Evolutionary conservation across 2,113 vertebrate species (phyloP), one percentile per base, ranked within the genome.

Genomic region (Strigops habroptila): DNA sequence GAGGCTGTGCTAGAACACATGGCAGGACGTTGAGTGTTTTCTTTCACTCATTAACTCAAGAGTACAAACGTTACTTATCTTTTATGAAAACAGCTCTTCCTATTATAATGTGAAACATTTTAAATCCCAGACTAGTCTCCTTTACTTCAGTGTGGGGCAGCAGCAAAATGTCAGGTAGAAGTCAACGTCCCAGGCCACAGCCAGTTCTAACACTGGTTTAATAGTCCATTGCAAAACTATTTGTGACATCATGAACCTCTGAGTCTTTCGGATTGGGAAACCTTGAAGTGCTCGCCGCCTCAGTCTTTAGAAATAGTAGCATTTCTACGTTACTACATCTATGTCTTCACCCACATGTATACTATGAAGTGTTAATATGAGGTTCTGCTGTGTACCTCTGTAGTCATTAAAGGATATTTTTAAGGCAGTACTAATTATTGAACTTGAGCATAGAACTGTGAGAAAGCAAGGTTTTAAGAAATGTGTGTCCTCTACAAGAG

Each of bases 141-240:
- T 48, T 93, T 77, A 44, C 14, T 78, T 76, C 28, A 31, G 37
- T 49, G 52, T 80, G 33, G 27, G 27, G 22, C 27, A 65, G 21
- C 59, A 92, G n/a, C 19, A 86, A 33, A 48, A 52, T 71, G 71
- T 83, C 41, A 62, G 18, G 18, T 78, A 57, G 10, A 55, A 90
- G 27, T 70, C 10, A 2, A 93, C 65, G 30, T 46, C 4, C 0
- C 49, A 80, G 44, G 13, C 3, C 25, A 35, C 43, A 46, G 37
- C 9, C 23, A n/a, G 35, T 92, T 69, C 64, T 80, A 48, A 60
- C n/a, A 35, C 15, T 82, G 35, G 10, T 62, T 91, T 59, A 78
- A 86, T 93, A 95, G 84, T 92, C 74, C 31, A 33, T 78, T 30
- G 67, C 81, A 77, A 92, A 95, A 69, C 35, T 86, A 18, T 60